Evolutionary conservation across 1,140 invertebrate species (phyloP), one percentile per base, ranked within the genome.

Genomic region (Gryon sp.): DNA sequence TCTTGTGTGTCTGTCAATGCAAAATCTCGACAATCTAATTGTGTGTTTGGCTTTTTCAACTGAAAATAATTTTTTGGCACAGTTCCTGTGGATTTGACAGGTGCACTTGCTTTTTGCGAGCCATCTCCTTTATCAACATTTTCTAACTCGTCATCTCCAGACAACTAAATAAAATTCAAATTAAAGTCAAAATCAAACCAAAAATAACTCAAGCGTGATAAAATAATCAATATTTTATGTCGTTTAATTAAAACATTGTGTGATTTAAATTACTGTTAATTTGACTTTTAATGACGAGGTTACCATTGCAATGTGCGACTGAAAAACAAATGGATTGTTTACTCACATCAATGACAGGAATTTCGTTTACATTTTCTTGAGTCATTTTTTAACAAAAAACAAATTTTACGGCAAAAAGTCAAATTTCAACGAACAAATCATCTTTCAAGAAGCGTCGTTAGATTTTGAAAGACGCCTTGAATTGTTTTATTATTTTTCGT

Each of bases 61-160:
- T 83, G 84, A 82, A 86, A 86, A 70, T 82, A 84, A 26, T 83
- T 79, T 9, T 80, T 77, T 5, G 53, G 30, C 30, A 52, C 15
- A 28, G 20, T 12, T 2, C 59, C 36, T 2, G 60, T 43, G 19
- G 62, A 68, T 9, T 69, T 68, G 15, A 6, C 36, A 26, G 9
- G 5, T 8, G 15, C 22, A 0, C 9, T 16, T 20, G 22, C 11
- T 19, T 22, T 14, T 34, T 43, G 14, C 0, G 15, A 26, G 5
- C 26, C 4, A 50, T 80, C 45, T 1, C 32, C n/a, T 57, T 82
- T 70, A 2, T 46, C 45, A 14, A 50, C 24, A 32, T 46, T 63
- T 4, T 9, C 34, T 6, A 24, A 40, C 11, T 28, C 32, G 9
- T 52, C 46, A 63, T 63, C 46, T 4, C 19, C 43, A 2, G 43